Evolutionary conservation across 2,113 vertebrate genomes (phyloP), one percentile per base, ranked within the genome.

Genomic region (Rhinogobius similis): DNA sequence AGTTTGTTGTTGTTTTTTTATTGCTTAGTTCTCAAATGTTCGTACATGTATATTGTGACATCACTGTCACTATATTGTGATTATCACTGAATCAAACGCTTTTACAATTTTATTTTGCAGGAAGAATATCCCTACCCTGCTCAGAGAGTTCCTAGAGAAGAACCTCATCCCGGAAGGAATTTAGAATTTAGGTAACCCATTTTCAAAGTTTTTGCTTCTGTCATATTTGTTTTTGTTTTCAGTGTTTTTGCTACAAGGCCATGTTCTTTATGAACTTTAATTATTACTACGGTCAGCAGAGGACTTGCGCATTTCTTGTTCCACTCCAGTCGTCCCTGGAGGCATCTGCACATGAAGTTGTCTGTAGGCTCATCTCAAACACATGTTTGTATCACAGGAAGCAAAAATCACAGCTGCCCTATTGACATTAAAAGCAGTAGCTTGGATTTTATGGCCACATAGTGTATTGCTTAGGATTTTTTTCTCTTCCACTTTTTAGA

Each of bases 131-230:
- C 87, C 41, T 93, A 92, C 83, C 29, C 18, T n/a, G 29, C 29
- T 11, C 58, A 61, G 29, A 88, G 92, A 88, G 90, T 23, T 41
- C 82, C 85, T 8, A 88, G 90, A 52, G 92, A 93, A 4, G 92
- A 93, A 1, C 63, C 74, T 14, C 90, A 90, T 59, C 1, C 89
- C 59, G 86, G 82, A 24, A 79, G 91, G 0, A 83, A 86, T 18
- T 21, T 89, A 67, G 92, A 93, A 63, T 93, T 92, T 82, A 75
- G 89, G 92, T 93, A 91, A 87, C 59, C 16, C 43, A 27, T 68
- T 50, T 58, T 1, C 6, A 56, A 55, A 53, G 66, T 29, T 62
- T 1, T 62, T 50, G 20, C 20, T 10, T 20, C 44, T 46, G 44
- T 18, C 13, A 48, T 18, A 48, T 48, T 20, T 48, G 18, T 48